These are phyloP conservation scores for Calameuta pallipes DNA, from an alignment of 2,888 invertebrate species.

Conservation along the genomic window DNA sequence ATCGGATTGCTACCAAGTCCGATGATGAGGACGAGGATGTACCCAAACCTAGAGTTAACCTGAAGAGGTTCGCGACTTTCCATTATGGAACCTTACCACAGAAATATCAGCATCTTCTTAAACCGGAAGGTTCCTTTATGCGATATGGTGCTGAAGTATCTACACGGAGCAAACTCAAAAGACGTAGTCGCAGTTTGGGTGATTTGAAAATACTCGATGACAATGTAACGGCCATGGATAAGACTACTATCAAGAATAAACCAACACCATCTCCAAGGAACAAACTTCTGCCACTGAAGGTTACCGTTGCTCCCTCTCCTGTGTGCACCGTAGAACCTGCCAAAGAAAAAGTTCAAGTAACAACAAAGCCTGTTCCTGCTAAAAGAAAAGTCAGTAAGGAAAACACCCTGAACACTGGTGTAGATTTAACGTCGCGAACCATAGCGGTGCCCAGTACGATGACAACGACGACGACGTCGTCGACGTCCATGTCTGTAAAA, in stretches of 20 bases:
- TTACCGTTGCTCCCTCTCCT: neutral
- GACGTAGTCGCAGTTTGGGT: constrained; percentile 50
- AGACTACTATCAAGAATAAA: neutral
- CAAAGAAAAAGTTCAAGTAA: constrained; percentile 6
- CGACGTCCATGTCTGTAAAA: too few relatives aligned
- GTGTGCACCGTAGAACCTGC: too few relatives aligned
- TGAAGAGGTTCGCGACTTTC: constrained; percentile 37
- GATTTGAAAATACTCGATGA: constrained; percentile 34
- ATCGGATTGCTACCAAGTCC: constrained; percentile 10
- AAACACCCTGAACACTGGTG: too few relatives aligned
- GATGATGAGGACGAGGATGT: constrained; percentile 17
- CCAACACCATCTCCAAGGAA: constrained; percentile 12
- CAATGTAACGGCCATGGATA: neutral
- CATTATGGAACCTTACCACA: constrained; percentile 35
- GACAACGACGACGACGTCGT: too few relatives aligned
- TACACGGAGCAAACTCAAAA: constrained; percentile 25
- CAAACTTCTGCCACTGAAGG: constrained; percentile 1
- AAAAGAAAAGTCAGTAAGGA: constrained; percentile 23
- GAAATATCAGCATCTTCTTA: constrained; percentile 17
- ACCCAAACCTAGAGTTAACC: constrained; percentile 8
- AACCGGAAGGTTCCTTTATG: neutral
- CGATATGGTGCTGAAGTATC: neutral
- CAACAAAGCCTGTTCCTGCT: constrained; percentile 28
- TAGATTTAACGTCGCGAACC: too few relatives aligned
- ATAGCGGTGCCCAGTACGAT: too few relatives aligned